Conservation (phyloP, 2,797 vertebrate genomes). For the Triplophysa yarkandensis region DNA sequence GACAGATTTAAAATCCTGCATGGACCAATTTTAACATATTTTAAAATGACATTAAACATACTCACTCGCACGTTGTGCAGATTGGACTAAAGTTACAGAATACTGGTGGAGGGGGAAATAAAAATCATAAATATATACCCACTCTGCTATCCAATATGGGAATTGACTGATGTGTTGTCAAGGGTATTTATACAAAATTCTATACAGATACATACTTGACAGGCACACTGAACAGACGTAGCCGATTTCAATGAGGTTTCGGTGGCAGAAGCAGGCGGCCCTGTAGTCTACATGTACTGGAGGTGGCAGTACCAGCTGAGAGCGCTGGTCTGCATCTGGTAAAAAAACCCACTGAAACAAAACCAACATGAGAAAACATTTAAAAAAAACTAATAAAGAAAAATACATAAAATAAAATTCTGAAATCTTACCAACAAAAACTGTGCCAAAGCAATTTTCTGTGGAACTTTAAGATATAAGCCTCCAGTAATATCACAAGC, state of each 20-base stretch:
- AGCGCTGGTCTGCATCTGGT: slow-evolving; percentile 90
- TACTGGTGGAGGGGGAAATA: slow-evolving; percentile 71
- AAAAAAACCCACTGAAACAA: slow-evolving; percentile 92
- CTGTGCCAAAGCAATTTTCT: slow-evolving; percentile 88
- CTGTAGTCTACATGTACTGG: slow-evolving; percentile 93
- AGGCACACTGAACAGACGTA: slow-evolving; percentile 97
- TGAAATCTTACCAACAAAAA: slow-evolving; percentile 86
- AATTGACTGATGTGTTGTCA: not conserved
- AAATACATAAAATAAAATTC: not conserved
- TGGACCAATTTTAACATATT: not conserved
- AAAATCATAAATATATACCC: not conserved
- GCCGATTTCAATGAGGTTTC: slow-evolving; percentile 95
- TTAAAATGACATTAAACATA: slow-evolving; percentile 53
- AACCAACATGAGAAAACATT: not conserved
- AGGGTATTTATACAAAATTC: not conserved
- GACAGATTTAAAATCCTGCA: not conserved
- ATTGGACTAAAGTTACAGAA: slow-evolving; percentile 99
- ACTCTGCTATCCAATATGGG: not conserved
- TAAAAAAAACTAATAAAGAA: not conserved
- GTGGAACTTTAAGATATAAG: slow-evolving; percentile 91
- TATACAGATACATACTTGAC: slow-evolving; percentile 82
- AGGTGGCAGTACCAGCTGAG: slow-evolving; percentile 88
- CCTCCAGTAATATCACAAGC: slow-evolving; percentile 98
- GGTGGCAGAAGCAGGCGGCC: slow-evolving; percentile 96
- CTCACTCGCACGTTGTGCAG: slow-evolving; percentile 99